These are phyloP conservation scores for Coenobita brevimanus DNA, from an alignment of 1,140 invertebrate species.

Conservation along the genomic window DNA sequence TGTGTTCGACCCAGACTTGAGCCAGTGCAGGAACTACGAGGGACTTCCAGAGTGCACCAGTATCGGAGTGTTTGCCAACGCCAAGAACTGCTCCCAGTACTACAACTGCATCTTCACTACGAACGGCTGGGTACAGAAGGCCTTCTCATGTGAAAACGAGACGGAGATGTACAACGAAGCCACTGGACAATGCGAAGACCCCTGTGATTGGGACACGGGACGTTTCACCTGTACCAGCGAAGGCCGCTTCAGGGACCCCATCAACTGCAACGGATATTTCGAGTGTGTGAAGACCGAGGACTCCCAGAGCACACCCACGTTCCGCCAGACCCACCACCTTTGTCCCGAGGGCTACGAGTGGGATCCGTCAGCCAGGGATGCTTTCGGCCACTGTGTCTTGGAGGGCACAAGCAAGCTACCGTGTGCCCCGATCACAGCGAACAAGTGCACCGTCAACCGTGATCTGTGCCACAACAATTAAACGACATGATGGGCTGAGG, in stretches of 20 bases:
- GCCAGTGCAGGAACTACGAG: constrained; percentile 30
- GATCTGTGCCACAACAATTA: background rate
- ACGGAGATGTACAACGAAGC: constrained; percentile 54
- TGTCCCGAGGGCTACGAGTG: constrained; percentile 43
- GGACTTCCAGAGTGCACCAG: constrained; percentile 41
- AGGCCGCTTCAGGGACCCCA: constrained; percentile 45
- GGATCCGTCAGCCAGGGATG: constrained; percentile 23
- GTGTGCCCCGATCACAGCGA: background rate
- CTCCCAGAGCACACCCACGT: background rate
- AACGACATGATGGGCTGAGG: too few relatives aligned
- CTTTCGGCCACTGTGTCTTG: constrained; percentile 28
- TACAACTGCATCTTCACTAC: constrained; percentile 51
- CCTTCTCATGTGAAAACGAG: constrained; percentile 16
- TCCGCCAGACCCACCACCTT: constrained; percentile 27
- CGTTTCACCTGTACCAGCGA: constrained; percentile 31
- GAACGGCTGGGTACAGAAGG: constrained; percentile 55
- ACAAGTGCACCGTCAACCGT: constrained; percentile 26
- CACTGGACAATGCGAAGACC: constrained; percentile 43
- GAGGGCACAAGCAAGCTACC: background rate
- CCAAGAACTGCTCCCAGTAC: constrained; percentile 36
- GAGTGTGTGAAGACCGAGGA: constrained; percentile 36
- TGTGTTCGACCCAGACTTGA: constrained; percentile 32
- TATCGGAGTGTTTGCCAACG: constrained; percentile 51
- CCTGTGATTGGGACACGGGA: constrained; percentile 38
- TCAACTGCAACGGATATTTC: constrained; percentile 43